A percentile compares a stretch with the other conserved stretches of the same genome.
These are phyloP conservation scores for Zelleria hepariella DNA, from an alignment of 2,888 invertebrate species.

Conservation along the genomic window DNA sequence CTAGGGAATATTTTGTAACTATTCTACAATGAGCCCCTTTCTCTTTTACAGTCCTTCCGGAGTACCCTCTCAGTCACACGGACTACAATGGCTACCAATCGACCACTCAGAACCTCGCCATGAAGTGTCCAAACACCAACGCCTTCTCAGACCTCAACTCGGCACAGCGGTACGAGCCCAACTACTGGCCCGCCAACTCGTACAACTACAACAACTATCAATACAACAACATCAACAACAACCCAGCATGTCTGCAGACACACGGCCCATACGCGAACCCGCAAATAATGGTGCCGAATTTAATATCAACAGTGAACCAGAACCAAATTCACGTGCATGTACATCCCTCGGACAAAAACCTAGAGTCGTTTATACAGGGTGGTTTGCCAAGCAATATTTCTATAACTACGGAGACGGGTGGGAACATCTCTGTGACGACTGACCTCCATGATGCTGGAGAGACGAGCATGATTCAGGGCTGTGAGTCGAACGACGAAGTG, in stretches of 20 bases:
- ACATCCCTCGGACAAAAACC: slow-evolving; percentile 77
- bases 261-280: slow-evolving; percentile 75
- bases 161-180: slow-evolving; percentile 63
- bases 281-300: slow-evolving; percentile 82
- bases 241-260: slow-evolving; percentile 60
- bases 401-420: slow-evolving; percentile 25
- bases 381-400: slow-evolving; percentile 65
- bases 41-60: slow-evolving; percentile 64
- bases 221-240: slow-evolving; percentile 75
- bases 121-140: slow-evolving; percentile 48
- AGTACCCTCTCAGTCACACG: slow-evolving; percentile 61
- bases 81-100: slow-evolving; percentile 58
- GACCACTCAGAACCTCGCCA: slow-evolving; percentile 41
- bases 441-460: slow-evolving; percentile 61
- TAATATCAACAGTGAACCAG: slow-evolving; percentile 88
- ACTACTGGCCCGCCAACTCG: slow-evolving; percentile 73
- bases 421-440: slow-evolving; percentile 66
- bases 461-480: slow-evolving; percentile 61
- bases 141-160: slow-evolving; percentile 62
- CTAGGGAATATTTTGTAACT: neutral
- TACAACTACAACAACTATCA: slow-evolving; percentile 80
- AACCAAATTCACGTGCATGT: slow-evolving; percentile 88
- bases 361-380: slow-evolving; percentile 75
- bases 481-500: slow-evolving; percentile 67
- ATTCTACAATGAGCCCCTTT: slow-evolving; percentile 3